Conservation (phyloP, 2,113 vertebrate genomes). For the Pardalotus punctatus region DNA sequence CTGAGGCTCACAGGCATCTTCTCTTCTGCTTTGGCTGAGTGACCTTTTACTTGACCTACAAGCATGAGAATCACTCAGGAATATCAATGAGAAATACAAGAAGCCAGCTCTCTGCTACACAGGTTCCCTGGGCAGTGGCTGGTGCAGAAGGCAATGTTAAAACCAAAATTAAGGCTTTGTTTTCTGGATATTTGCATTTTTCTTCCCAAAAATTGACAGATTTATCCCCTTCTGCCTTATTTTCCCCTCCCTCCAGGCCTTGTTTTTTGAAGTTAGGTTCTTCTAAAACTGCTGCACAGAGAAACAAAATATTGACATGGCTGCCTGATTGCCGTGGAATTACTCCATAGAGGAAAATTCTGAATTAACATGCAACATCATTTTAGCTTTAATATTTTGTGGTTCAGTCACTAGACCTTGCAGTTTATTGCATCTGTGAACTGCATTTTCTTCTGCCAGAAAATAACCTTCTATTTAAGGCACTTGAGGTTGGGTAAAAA, state of each 20-base stretch:
- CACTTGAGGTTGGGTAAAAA: constrained; percentile 24
- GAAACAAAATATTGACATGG: constrained; percentile 16
- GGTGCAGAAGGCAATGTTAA: background rate
- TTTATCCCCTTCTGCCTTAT: background rate
- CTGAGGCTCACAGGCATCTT: constrained; percentile 49
- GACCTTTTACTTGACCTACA: constrained; percentile 65
- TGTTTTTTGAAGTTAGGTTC: background rate
- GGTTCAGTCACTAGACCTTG: constrained; percentile 47
- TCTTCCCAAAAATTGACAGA: background rate
- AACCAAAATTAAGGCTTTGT: background rate
- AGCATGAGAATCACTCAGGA: constrained; percentile 7
- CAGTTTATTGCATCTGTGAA: constrained; percentile 15
- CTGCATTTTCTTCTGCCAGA: constrained; percentile 42
- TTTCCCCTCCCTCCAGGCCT: background rate
- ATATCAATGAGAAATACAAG: constrained; percentile 36
- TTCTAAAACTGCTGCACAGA: background rate
- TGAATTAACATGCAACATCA: constrained; percentile 43
- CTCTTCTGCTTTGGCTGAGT: constrained; percentile 18
- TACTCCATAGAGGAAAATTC: constrained; percentile 5
- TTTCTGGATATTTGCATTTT: background rate
- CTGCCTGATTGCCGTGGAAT: constrained; percentile 7
- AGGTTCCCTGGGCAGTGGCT: background rate
- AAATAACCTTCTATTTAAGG: constrained; percentile 56
- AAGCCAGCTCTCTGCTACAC: background rate
- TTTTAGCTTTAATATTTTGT: constrained; percentile 53